Evolutionary conservation across 2,888 invertebrate species (phyloP), one percentile per base, ranked within the genome.

Genomic region (Sesia apiformis): DNA sequence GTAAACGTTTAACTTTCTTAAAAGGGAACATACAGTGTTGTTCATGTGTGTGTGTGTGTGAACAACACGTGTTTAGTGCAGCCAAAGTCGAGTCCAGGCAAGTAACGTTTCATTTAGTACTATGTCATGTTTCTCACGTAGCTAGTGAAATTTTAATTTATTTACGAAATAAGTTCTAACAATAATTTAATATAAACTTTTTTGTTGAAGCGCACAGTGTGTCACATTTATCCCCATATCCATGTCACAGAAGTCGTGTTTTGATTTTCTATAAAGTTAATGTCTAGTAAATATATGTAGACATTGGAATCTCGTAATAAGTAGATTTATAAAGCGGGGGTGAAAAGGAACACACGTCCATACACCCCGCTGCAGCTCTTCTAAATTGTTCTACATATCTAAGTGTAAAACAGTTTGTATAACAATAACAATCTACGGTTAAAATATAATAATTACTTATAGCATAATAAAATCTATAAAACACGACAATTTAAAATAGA

Each of bases 51-150:
- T 23, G 23, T 2, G 23, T 23, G 23, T 23, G 23, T 23, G 23
- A 23, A 23, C 23, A 23, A 23, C 23, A 23, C n/a, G n/a, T n/a
- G n/a, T 23, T 23, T 23, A 23, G 66, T 60, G 66, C 66, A 72
- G 71, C 69, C 63, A 70, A n/a, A 74, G 74, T 77, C 78, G 72
- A 74, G 69, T 75, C 74, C 75, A 74, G 62, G 67, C 64, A 62
- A 66, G 60, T 58, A 66, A 64, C 54, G 55, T 65, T 74, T 74
- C 60, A 65, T 72, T 76, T 74, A 77, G 74, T 56, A 56, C 67
- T 78, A 8, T 8, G 23, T 46, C 7, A 23, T 8, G 23, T 46
- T 46, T 46, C 46, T 46, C n/a, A 23, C 3, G n/a, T 46, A 46
- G 46, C 4, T 46, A 46, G 46, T 46, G 46, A 46, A 46, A 46